phyloP scores from a whole-genome alignment of 30 jellyfish, hydroid and myxozoan species.

The Pseudorhiza aurosa region DNA sequence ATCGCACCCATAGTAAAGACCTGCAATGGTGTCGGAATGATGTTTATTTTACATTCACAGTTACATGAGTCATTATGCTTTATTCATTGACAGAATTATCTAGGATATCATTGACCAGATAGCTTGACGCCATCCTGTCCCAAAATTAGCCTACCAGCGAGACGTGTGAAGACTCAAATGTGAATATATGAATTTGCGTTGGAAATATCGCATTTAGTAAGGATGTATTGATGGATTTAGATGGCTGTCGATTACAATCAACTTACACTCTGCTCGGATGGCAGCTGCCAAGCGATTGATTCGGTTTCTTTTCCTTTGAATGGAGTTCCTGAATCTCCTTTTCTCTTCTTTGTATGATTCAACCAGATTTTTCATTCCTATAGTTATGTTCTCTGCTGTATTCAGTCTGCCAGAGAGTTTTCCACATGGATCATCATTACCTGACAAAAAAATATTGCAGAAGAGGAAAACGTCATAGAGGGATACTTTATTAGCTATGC shows the following conservation, averaged over 20 bases:
- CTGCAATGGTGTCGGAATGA: too few relatives aligned
- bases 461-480: too few relatives aligned
- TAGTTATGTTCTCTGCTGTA: slow-evolving; percentile 54
- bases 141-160: not conserved
- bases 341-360: slow-evolving; percentile 26
- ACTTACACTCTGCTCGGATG: slow-evolving; percentile 60
- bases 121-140: not conserved
- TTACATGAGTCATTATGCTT: too few relatives aligned
- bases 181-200: too few relatives aligned
- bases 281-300: slow-evolving; percentile 52
- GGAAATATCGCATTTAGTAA: too few relatives aligned
- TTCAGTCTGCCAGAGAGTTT: slow-evolving; percentile 26
- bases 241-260: not conserved
- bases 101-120: not conserved
- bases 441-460: not conserved
- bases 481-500: too few relatives aligned
- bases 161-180: not conserved
- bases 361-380: slow-evolving; percentile 48
- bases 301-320: slow-evolving; percentile 9
- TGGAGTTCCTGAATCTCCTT: slow-evolving; percentile 5
- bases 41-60: too few relatives aligned
- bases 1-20: slow-evolving; percentile 61
- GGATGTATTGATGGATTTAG: not conserved
- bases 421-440: slow-evolving; percentile 38
- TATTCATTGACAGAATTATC: too few relatives aligned